Conservation (phyloP, 2,888 invertebrate genomes). For the Zootermopsis nevadensis region DNA sequence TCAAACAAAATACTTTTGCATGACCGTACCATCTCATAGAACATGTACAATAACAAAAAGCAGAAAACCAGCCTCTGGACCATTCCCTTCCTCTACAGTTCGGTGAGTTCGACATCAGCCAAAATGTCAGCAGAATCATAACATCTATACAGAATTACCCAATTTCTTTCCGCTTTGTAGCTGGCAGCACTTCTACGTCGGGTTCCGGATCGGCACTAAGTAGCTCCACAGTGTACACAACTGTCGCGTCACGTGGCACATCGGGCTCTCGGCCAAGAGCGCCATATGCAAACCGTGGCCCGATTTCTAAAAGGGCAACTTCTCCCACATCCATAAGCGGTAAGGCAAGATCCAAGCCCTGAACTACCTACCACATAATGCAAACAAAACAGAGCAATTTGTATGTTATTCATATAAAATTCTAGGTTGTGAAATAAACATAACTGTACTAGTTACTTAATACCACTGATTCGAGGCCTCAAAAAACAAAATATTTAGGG, state of each 20-base stretch:
- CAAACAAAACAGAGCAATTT: not conserved
- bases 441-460: too few relatives aligned
- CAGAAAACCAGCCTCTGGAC: too few relatives aligned
- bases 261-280: slow-evolving; percentile 75
- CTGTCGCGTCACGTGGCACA: slow-evolving; percentile 74
- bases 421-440: too few relatives aligned
- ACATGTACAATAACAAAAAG: too few relatives aligned
- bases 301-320: slow-evolving; percentile 76
- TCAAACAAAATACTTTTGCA: too few relatives aligned
- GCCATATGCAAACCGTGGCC: slow-evolving; percentile 87
- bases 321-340: slow-evolving; percentile 89
- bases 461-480: too few relatives aligned
- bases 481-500: too few relatives aligned
- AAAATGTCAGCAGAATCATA: too few relatives aligned
- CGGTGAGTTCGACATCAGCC: too few relatives aligned
- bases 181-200: slow-evolving; percentile 71
- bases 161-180: slow-evolving; percentile 76
- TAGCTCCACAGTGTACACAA: slow-evolving; percentile 79
- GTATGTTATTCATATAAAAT: not conserved
- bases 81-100: too few relatives aligned
- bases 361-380: slow-evolving; percentile 61
- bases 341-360: slow-evolving; percentile 87
- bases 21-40: too few relatives aligned
- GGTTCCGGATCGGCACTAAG: slow-evolving; percentile 73
- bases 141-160: slow-evolving; percentile 70